Base-by-base conservation (phyloP, 30 jellyfish, hydroid and myxozoan species). In the Haliclystus octoradiatus region DNA sequence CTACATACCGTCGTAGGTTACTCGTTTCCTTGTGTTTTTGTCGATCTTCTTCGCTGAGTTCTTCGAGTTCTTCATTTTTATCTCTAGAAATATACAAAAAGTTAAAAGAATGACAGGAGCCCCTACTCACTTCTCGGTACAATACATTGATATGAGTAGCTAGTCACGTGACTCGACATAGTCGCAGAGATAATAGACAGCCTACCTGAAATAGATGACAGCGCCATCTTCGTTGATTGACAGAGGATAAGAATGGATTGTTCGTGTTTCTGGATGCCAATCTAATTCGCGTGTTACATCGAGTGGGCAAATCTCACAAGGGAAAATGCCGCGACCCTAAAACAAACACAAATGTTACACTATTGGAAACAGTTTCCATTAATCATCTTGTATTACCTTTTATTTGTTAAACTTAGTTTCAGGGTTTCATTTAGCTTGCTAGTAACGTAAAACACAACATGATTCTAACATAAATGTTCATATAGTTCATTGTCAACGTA, bases 311-410 rank as follows among this genome's bases (percentile, higher is more conserved):
- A 83, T 64, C 24, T 66, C 82, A 75, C 84, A 78, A 7, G 97
- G 97, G 52, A 88, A 88, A 32, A 49, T 66, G 14, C 97, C 94
- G 29, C 91, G 83, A 0, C 94, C 97, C 97, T 88, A 29, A 13
- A 57, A 28, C 32, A 33, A 2, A 73, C n/a, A n/a, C n/a, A n/a
- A n/a, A n/a, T n/a, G n/a, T n/a, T n/a, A n/a, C n/a, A n/a, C n/a
- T n/a, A n/a, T n/a, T n/a, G n/a, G n/a, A n/a, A n/a, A n/a, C n/a
- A n/a, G n/a, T n/a, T n/a, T n/a, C n/a, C n/a, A n/a, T n/a, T n/a
- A n/a, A n/a, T n/a, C n/a, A n/a, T n/a, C n/a, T n/a, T n/a, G n/a
- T n/a, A n/a, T n/a, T n/a, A n/a, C n/a, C n/a, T n/a, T n/a, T n/a
- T n/a, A n/a, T n/a, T n/a, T n/a, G n/a, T n/a, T n/a, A n/a, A n/a